phyloP scores from a whole-genome alignment of 2,888 invertebrate species.

The Antheraea yamamai region DNA sequence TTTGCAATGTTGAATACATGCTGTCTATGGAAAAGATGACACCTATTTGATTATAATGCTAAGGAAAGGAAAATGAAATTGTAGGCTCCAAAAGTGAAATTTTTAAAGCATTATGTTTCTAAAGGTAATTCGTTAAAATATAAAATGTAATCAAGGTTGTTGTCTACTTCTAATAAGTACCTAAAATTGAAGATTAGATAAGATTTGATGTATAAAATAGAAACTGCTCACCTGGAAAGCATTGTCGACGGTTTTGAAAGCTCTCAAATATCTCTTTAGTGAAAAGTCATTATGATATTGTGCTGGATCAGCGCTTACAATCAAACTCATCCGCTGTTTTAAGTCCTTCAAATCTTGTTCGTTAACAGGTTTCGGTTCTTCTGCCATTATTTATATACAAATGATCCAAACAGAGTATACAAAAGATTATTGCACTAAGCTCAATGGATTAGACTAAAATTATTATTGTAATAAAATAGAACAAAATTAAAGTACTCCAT shows the following conservation, averaged over 20 bases:
- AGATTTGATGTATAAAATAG: neutral
- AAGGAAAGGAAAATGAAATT: too few relatives aligned
- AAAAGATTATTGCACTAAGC: neutral
- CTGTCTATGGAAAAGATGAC: too few relatives aligned
- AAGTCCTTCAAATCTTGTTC: constrained; percentile 85
- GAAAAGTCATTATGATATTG: constrained; percentile 90
- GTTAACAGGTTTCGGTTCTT: constrained; percentile 79
- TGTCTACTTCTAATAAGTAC: neutral
- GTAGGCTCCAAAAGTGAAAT: neutral
- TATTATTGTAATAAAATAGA: neutral
- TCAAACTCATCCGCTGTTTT: constrained; percentile 87
- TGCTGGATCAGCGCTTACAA: constrained; percentile 86
- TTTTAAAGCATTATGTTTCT: neutral
- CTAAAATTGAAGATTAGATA: neutral
- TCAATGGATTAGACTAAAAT: neutral
- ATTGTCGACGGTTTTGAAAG: constrained; percentile 87
- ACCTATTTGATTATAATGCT: too few relatives aligned
- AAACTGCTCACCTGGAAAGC: constrained; percentile 85
- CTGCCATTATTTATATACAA: constrained; percentile 51
- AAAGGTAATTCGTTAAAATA: neutral
- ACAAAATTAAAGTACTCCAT: neutral
- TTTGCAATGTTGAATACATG: neutral
- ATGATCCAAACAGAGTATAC: neutral
- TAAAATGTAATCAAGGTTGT: neutral
- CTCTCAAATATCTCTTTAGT: constrained; percentile 86